Base-by-base conservation (phyloP, 2,888 invertebrate genomes). In the Agonum fuliginosum region DNA sequence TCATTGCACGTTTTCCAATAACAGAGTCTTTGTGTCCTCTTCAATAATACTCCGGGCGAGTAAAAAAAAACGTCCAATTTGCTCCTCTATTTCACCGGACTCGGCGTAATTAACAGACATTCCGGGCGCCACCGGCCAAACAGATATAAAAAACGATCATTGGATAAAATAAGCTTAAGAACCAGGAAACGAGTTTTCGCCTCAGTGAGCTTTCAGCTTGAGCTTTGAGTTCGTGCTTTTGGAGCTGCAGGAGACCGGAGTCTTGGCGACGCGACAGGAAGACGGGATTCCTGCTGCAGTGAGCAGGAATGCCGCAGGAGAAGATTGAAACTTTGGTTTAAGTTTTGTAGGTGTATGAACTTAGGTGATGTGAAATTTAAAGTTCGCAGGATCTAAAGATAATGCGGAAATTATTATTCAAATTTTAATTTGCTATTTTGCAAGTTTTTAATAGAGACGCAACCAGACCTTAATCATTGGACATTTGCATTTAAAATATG, bases 261-360 rank as follows among this genome's bases (percentile, higher is more conserved):
- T 43, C 8, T 30, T 30, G 30, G 4, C 4, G 30, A 37, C n/a
- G 8, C 37, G 43, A 17, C 12, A 14, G 43, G 43, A n/a, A n/a
- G 54, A 22, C 54, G 37, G 4, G 24, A 10, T 27, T 54, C 22
- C 54, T 54, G 54, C 54, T 54, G 54, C 54, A 54, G n/a, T 54
- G 24, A 24, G 24, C 54, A 54, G 22, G 54, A 54, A n/a, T 12
- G 54, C 54, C 10, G 24, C 12, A 48, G n/a, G 22, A 54, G n/a
- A 20, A 54, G 24, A 24, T 54, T n/a, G 24, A n/a, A 54, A 54
- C 54, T 54, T 54, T n/a, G 20, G 24, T 24, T 54, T 54, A 22
- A 54, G n/a, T 54, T 54, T 37, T 37, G n/a, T 34, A 54, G 54
- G 54, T 54, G 22, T 24, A 54, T 54, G 54, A 54, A 54, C 54